Conservation (phyloP, 2,113 vertebrate species). For the Dissostichus mawsoni region DNA sequence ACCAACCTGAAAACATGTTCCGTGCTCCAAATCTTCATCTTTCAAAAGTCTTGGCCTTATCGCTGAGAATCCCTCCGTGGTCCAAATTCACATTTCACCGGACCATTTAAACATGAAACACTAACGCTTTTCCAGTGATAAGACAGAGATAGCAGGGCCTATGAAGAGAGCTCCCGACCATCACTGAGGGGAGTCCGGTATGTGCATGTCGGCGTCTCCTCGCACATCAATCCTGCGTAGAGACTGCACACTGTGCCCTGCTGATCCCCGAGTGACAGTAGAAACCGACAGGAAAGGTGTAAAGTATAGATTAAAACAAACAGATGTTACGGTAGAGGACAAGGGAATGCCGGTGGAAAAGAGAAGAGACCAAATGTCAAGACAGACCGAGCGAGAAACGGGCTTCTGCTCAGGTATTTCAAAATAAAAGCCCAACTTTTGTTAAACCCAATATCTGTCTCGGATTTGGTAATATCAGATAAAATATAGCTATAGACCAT, state of each 20-base stretch:
- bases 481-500: too few relatives aligned
- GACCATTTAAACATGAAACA: constrained; percentile 39
- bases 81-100: constrained; percentile 22
- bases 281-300: neutral
- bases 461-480: neutral
- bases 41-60: constrained; percentile 18
- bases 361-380: neutral
- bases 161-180: constrained; percentile 43
- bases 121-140: neutral
- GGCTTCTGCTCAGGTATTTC: neutral
- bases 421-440: constrained; percentile 55
- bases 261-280: neutral
- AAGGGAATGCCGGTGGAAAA: constrained; percentile 58
- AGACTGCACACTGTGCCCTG: neutral
- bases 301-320: neutral
- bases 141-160: constrained; percentile 45
- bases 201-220: constrained; percentile 6
- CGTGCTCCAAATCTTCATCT: constrained; percentile 88
- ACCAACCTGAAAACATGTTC: constrained; percentile 86
- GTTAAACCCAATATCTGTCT: neutral
- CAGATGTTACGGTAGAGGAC: neutral
- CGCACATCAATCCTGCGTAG: constrained; percentile 1
- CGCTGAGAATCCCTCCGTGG: constrained; percentile 1
- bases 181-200: constrained; percentile 27
- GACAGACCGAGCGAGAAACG: neutral